Conservation (phyloP, 2,113 vertebrate genomes). For the Meleagris gallopavo region DNA sequence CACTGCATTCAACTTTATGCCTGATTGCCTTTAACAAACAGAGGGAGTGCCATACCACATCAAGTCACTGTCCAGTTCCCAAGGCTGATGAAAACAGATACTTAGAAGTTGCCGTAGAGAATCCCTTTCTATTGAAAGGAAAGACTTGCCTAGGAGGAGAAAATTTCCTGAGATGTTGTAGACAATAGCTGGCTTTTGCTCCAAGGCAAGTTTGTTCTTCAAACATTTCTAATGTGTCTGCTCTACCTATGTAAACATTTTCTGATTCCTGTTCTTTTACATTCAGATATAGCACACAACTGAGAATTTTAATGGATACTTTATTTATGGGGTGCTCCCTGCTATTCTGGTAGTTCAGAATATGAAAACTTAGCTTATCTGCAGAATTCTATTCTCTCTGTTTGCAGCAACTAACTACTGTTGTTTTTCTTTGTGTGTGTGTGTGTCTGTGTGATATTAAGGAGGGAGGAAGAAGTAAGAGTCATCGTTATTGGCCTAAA, state of each 20-base stretch:
- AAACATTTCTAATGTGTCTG: not conserved
- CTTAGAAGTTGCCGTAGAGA: not conserved
- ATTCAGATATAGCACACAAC: not conserved
- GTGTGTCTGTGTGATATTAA: constrained; percentile 12
- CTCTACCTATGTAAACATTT: not conserved
- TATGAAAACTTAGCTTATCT: not conserved
- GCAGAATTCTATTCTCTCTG: not conserved
- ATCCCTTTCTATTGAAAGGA: constrained; percentile 5
- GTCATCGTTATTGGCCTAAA: constrained; percentile 88
- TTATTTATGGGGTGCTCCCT: not conserved
- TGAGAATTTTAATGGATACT: not conserved
- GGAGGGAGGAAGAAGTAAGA: constrained; percentile 86
- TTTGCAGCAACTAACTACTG: not conserved
- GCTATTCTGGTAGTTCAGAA: not conserved
- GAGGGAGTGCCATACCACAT: not conserved
- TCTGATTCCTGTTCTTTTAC: not conserved
- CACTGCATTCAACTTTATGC: not conserved
- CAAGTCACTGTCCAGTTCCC: constrained; percentile 1
- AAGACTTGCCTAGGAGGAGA: not conserved
- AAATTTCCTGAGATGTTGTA: not conserved
- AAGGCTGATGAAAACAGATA: not conserved
- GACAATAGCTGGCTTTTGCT: not conserved
- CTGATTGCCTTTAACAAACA: not conserved
- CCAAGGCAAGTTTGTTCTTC: not conserved
- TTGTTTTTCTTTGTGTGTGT: not conserved